phyloP scores from a whole-genome alignment of 2,113 vertebrate genomes.

The Nothoprocta pentlandii region DNA sequence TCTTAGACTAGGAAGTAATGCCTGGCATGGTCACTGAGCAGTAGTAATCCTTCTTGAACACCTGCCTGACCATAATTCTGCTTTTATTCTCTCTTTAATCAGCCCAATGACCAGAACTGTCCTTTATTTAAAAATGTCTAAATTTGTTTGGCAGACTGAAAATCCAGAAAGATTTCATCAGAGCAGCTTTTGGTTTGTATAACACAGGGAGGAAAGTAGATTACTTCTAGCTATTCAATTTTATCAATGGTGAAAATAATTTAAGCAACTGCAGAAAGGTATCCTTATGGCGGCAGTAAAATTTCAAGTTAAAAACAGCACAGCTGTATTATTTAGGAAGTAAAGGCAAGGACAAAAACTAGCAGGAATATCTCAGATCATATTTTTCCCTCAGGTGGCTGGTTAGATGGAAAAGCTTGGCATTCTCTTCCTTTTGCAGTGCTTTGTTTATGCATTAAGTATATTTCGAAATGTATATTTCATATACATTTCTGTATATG shows the following conservation, averaged over 20 bases:
- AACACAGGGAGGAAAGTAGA: neutral
- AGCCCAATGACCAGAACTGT: neutral
- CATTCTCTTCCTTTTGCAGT: neutral
- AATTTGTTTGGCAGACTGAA: neutral
- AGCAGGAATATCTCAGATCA: neutral
- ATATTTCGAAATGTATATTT: neutral
- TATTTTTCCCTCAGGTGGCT: neutral
- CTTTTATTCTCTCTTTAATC: neutral
- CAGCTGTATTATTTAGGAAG: neutral
- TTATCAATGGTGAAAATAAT: neutral
- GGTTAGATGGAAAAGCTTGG: neutral
- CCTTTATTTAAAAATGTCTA: neutral
- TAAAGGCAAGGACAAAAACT: neutral
- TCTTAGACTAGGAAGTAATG: neutral
- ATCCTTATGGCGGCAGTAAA: neutral
- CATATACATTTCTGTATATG: neutral
- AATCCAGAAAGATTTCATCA: neutral
- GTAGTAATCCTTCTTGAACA: neutral
- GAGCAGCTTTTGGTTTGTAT: neutral
- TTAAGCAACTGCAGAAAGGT: neutral
- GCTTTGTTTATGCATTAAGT: neutral
- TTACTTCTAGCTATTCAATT: neutral
- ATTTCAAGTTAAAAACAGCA: neutral
- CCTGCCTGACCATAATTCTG: neutral
- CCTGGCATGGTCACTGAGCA: neutral